These are phyloP conservation scores for Paralvinella palmiformis DNA, from an alignment of 1,140 invertebrate genomes.

Conservation along the genomic window DNA sequence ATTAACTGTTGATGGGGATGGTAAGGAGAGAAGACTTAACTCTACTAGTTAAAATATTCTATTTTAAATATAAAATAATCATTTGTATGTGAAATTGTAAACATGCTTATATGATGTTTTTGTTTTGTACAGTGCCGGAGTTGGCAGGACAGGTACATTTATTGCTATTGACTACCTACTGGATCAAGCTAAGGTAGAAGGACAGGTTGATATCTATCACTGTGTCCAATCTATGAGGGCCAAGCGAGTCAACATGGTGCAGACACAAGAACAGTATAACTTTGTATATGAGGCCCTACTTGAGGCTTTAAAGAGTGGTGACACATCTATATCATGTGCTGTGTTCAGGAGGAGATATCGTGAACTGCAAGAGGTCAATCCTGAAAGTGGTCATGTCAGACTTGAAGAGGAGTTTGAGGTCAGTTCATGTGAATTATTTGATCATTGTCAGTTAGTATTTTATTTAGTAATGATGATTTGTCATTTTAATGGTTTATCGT, in stretches of 20 bases:
- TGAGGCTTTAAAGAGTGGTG: conserved; percentile 67
- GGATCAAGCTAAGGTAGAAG: conserved; percentile 37
- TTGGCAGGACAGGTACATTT: conserved; percentile 50
- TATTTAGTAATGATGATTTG: no score
- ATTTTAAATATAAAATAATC: no score
- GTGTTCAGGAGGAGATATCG: conserved; percentile 86
- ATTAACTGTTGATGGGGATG: no score
- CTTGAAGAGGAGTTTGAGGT: conserved; percentile 96
- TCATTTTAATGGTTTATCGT: no score
- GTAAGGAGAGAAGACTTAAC: no score
- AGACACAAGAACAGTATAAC: conserved; percentile 45
- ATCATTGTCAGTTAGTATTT: no score
- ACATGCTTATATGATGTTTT: no score
- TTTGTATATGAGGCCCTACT: conserved; percentile 47
- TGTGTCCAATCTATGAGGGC: conserved; percentile 46
- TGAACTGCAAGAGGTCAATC: conserved; percentile 94
- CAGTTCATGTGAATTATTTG: conserved; percentile 55
- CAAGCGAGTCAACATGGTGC: conserved; percentile 50
- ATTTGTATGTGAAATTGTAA: no score
- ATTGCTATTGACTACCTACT: conserved; percentile 48
- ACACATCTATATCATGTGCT: conserved; percentile 70
- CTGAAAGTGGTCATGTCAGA: conserved; percentile 96
- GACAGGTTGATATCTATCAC: conserved; percentile 44
- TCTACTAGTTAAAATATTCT: no score
- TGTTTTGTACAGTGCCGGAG: conserved; percentile 45